Evolutionary conservation across 2,797 vertebrate genomes (phyloP), one percentile per base, ranked within the genome.

Genomic region (Micromesistius poutassou): DNA sequence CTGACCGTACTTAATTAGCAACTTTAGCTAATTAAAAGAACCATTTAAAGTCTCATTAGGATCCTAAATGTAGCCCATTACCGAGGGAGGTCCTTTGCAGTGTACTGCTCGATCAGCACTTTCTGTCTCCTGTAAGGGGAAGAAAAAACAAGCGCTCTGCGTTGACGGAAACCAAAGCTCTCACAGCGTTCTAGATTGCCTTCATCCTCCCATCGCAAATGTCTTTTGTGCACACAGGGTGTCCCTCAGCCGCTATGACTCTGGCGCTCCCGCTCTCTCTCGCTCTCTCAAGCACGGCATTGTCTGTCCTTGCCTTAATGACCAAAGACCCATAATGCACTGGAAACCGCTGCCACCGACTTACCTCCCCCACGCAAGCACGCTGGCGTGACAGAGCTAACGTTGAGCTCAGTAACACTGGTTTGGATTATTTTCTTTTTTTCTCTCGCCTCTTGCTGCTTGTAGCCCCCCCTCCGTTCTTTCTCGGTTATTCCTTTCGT

Each of bases 251-350:
- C 40, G 12, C 40, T 42, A 14, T 42, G 12, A 42, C 12, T 42
- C 40, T 42, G 30, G 33, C n/a, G n/a, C 33, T 33, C 33, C 5
- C 33, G 2, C 38, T 40, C 42, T 83, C 77, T 79, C 76, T 46
- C 75, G 77, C 77, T 78, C 76, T 46, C 82, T 46, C 13, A 19
- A 42, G 12, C 12, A 42, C 40, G 40, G 42, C 42, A 46, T 78
- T n/a, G 68, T 66, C 78, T 76, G 84, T 88, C 71, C 31, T 81
- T 55, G 50, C 79, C 50, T 50, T 70, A 82, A 55, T 85, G 83
- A 91, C 92, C 92, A 93, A 93, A 93, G 87, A 91, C 86, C 79
- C 36, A 72, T 86, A 85, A 93, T 93, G 92, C 94, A 94, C 93
- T 94, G 93, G 92, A 94, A 92, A 76, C 81, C 74, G 66, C 79